These are phyloP conservation scores for Neoitamus cyanurus DNA, from an alignment of 2,888 invertebrate species.

Conservation along the genomic window DNA sequence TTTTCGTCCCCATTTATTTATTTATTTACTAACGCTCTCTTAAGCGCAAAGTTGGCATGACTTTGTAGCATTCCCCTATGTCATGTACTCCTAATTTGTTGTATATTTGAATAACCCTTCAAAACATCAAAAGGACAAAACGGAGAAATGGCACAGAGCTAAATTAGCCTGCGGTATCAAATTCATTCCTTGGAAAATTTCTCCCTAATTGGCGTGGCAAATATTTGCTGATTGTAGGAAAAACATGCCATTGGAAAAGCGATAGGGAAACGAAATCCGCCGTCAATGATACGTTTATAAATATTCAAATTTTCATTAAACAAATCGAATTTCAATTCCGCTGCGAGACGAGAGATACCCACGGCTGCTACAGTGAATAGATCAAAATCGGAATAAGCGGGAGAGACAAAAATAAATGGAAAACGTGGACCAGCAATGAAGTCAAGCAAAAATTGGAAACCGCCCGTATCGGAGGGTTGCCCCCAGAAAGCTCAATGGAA, in stretches of 20 bases:
- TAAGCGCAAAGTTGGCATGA: too few species aligned
- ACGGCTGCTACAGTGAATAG: not conserved
- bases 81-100: not conserved
- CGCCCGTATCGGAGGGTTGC: not conserved
- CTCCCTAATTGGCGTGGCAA: conserved; percentile 11
- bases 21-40: too few species aligned
- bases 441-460: conserved; percentile 41
- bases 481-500: conserved; percentile 27
- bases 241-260: conserved; percentile 33
- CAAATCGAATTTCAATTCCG: conserved; percentile 51
- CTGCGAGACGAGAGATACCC: not conserved
- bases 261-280: conserved; percentile 31
- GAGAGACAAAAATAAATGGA: conserved; percentile 14
- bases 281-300: conserved; percentile 52
- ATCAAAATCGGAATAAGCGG: not conserved
- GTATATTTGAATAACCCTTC: not conserved
- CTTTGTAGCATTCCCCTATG: too few species aligned
- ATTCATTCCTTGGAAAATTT: not conserved
- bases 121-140: not conserved
- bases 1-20: too few species aligned
- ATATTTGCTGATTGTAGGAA: conserved; percentile 37
- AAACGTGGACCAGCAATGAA: conserved; percentile 25
- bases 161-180: not conserved
- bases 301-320: conserved; percentile 54
- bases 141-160: not conserved